These are phyloP conservation scores for Gallinago stenura DNA, from an alignment of 2,797 vertebrate species.

Conservation along the genomic window DNA sequence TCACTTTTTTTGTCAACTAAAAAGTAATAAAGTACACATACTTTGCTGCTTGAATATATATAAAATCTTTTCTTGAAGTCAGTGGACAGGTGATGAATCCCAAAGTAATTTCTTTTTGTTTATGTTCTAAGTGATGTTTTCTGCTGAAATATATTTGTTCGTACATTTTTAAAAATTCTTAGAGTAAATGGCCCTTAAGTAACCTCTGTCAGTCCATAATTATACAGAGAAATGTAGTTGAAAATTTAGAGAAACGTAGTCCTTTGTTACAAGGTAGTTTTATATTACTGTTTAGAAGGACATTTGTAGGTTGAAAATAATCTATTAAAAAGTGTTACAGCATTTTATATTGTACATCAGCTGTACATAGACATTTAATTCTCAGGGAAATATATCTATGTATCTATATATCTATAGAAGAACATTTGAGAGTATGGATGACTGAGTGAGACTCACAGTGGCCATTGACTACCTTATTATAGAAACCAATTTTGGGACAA, in stretches of 20 bases:
- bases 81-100: not conserved
- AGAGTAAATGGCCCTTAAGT: not conserved
- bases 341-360: not conserved
- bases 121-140: not conserved
- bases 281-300: not conserved
- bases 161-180: not conserved
- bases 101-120: not conserved
- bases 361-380: not conserved
- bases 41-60: not conserved
- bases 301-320: not conserved
- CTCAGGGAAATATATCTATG: not conserved
- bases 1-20: constrained; percentile 1
- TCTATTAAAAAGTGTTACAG: not conserved
- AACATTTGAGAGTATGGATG: not conserved
- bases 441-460: not conserved
- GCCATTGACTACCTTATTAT: not conserved
- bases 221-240: not conserved
- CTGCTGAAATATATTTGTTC: not conserved
- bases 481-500: not conserved
- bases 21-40: not conserved
- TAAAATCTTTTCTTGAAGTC: not conserved
- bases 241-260: not conserved
- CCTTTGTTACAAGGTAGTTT: not conserved
- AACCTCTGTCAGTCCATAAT: not conserved
- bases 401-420: not conserved